Evolutionary conservation across 2,797 vertebrate genomes (phyloP), one percentile per base, ranked within the genome.

Genomic region (Leucoraja ocellata): DNA sequence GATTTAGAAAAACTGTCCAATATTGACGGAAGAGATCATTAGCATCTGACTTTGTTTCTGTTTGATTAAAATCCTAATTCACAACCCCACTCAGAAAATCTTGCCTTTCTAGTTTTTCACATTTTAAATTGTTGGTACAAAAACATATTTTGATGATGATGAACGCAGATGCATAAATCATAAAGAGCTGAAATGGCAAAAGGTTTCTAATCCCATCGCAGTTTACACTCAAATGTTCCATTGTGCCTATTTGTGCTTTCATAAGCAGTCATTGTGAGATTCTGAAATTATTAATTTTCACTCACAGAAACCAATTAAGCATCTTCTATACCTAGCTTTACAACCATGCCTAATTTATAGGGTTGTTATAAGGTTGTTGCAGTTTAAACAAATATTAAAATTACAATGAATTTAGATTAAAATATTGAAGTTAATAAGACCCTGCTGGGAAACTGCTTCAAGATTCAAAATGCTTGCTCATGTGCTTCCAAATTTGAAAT

Each of bases 221-320:
- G 58, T 16, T 63, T 65, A 61, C 11, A 8, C 13, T 32, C 14
- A 65, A 46, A 86, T 86, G 11, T 63, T 86, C 61, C 63, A 14
- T 65, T 32, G 28, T 86, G 61, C 5, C 58, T 61, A 63, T 28
- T 61, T 86, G 83, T 86, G 58, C 28, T 65, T 86, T 61, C n/a
- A 32, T 86, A 11, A 86, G 63, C 28, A 32, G n/a, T 11, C 13
- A 65, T 65, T 86, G 28, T 86, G 8, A 13, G 32, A 65, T 16
- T 86, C 83, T 65, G 83, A 86, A 86, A 61, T 65, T 63, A 65
- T 86, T 65, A n/a, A 86, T 86, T 63, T 86, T 86, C 58, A 63
- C n/a, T 65, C 28, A 63, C 81, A 84, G 58, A 84, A n/a, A 13
- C 11, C 46, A 84, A 84, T 84, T 84, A 84, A 84, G n/a, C 58